Evolutionary conservation across 2,797 vertebrate species (phyloP).

Genomic region (Eulemur mongoz): DNA sequence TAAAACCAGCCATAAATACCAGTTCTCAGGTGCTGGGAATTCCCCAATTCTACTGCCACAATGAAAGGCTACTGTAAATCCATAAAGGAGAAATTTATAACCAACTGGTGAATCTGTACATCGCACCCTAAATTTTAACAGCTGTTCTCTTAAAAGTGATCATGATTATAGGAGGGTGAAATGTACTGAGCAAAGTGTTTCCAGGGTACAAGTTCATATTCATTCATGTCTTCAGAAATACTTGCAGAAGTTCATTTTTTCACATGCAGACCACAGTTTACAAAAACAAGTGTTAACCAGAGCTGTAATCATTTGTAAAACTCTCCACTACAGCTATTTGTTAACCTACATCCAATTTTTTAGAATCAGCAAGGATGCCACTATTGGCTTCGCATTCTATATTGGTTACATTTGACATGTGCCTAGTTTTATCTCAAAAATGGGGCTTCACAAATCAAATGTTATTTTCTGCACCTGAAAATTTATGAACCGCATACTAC

Average conservation of each 20-base stretch:
- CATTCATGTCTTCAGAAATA: neutral
- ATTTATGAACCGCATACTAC: neutral
- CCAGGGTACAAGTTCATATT: conserved; percentile 20
- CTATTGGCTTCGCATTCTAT: conserved; percentile 22
- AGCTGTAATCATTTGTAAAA: conserved; percentile 17
- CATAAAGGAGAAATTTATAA: conserved; percentile 5
- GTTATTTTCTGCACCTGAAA: conserved; percentile 62
- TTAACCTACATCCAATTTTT: conserved; percentile 35
- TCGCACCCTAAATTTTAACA: neutral
- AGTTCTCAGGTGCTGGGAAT: neutral
- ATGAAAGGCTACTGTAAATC: neutral
- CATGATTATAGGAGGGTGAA: neutral
- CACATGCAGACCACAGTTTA: neutral
- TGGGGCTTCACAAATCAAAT: conserved; percentile 47
- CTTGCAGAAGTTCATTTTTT: conserved; percentile 26
- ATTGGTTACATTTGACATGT: neutral
- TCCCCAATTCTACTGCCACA: neutral
- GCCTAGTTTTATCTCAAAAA: conserved; percentile 59
- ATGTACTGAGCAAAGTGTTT: neutral
- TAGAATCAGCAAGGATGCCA: conserved; percentile 39
- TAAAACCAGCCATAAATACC: neutral
- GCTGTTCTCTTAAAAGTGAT: neutral
- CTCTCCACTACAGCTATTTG: neutral
- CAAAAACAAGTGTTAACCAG: conserved; percentile 1
- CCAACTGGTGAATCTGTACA: neutral